Conservation (phyloP, 2,888 invertebrate genomes). For the Theristus sp. region DNA sequence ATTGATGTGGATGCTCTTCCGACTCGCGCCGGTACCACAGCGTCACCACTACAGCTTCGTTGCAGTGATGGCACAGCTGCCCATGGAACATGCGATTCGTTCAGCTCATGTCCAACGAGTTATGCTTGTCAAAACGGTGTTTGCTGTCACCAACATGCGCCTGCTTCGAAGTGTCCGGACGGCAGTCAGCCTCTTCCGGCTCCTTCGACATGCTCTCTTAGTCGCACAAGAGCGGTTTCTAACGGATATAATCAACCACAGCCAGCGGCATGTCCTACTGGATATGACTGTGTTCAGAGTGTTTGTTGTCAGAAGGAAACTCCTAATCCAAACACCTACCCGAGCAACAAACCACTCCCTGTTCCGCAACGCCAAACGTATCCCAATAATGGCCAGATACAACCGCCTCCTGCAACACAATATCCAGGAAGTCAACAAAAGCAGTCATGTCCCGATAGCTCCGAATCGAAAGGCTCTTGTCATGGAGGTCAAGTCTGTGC, state of each 20-base stretch:
- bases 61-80: neutral
- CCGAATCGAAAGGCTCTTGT: neutral
- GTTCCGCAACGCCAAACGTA: neutral
- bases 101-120: neutral
- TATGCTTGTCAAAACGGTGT: constrained; percentile 10
- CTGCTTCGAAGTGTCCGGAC: neutral
- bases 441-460: neutral
- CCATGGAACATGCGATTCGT: neutral
- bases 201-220: neutral
- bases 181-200: neutral
- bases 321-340: neutral
- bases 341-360: neutral
- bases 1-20: neutral
- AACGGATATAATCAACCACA: neutral
- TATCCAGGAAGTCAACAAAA: too few relatives aligned
- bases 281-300: neutral
- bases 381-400: too few relatives aligned
- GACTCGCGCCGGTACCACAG: neutral
- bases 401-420: too few relatives aligned
- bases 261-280: neutral
- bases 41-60: neutral
- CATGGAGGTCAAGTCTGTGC: neutral
- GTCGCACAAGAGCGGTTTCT: neutral
- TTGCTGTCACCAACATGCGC: constrained; percentile 13
- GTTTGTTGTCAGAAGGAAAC: neutral